Evolutionary conservation across 2,888 invertebrate genomes (phyloP).

Genomic region (Drosophila cracens): DNA sequence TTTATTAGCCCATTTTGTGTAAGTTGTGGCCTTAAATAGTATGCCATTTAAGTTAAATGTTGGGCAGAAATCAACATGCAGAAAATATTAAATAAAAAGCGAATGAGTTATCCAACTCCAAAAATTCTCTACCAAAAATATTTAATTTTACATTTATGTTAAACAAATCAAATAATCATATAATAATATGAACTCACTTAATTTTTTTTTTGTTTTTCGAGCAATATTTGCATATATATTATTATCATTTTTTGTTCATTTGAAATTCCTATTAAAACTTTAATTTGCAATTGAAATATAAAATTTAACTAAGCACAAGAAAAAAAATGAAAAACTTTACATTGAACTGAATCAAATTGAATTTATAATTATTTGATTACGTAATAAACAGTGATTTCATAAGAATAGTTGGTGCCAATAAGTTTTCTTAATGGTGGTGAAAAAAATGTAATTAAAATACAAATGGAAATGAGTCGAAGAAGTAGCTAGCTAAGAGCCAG

Average conservation of each 20-base stretch:
- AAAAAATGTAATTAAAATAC: not conserved
- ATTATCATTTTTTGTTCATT: not conserved
- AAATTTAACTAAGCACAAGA: not conserved
- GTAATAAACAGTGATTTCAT: not conserved
- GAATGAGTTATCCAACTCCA: not conserved
- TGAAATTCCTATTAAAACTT: not conserved
- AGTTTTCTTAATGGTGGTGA: not conserved
- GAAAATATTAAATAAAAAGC: too few species aligned
- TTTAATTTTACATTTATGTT: not conserved
- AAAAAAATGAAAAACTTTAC: not conserved
- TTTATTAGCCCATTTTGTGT: conserved; percentile 7
- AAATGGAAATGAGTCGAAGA: not conserved
- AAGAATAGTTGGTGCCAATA: not conserved
- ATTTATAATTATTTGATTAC: not conserved
- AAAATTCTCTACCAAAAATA: not conserved
- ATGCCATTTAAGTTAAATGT: not conserved
- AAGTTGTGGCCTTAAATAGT: not conserved
- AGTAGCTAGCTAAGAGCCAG: not conserved
- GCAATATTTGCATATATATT: not conserved
- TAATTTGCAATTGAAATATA: too few species aligned
- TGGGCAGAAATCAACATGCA: not conserved
- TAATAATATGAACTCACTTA: not conserved
- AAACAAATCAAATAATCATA: not conserved
- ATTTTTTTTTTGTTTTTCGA: too few species aligned
- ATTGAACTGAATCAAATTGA: not conserved